A percentile compares a stretch with the other conserved stretches of the same genome.
Evolutionary conservation across 2,888 invertebrate species (phyloP).

Genomic region (Xestia xanthographa): DNA sequence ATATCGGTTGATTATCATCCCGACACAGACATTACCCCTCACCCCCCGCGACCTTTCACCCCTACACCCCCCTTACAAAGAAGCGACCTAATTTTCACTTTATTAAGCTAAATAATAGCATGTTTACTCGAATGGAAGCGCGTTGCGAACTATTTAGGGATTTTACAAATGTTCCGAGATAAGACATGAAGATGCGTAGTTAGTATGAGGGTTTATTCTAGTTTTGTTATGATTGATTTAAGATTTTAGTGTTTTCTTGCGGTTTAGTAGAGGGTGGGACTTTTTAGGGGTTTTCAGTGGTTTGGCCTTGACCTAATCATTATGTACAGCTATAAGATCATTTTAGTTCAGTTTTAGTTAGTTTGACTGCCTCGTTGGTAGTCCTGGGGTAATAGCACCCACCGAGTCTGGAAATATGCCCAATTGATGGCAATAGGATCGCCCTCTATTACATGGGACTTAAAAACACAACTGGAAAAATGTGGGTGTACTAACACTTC

Average conservation of each 20-base stretch:
- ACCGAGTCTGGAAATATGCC: too few species aligned
- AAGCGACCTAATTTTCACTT: slow-evolving; percentile 67
- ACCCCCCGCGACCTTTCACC: slow-evolving; percentile 17
- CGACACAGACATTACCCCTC: slow-evolving; percentile 63
- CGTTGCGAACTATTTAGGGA: slow-evolving; percentile 61
- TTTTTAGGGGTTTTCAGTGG: too few species aligned
- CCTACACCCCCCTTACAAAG: slow-evolving; percentile 43
- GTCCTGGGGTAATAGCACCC: too few species aligned
- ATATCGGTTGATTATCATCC: slow-evolving; percentile 79
- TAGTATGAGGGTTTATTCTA: background rate
- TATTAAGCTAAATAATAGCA: slow-evolving; percentile 65
- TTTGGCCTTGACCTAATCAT: background rate
- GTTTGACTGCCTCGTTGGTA: too few species aligned
- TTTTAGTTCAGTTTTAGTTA: background rate
- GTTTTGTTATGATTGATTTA: background rate
- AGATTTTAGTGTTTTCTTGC: background rate
- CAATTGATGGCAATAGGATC: too few species aligned
- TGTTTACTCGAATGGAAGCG: slow-evolving; percentile 63
- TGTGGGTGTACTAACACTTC: too few species aligned
- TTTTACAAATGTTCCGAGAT: slow-evolving; percentile 48
- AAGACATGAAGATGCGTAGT: slow-evolving; percentile 4
- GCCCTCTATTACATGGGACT: too few species aligned
- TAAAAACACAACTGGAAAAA: too few species aligned
- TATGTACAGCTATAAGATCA: too few species aligned
- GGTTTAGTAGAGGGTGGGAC: background rate